Conservation (phyloP, 1,140 invertebrate genomes). For the Ridgeia piscesae region DNA sequence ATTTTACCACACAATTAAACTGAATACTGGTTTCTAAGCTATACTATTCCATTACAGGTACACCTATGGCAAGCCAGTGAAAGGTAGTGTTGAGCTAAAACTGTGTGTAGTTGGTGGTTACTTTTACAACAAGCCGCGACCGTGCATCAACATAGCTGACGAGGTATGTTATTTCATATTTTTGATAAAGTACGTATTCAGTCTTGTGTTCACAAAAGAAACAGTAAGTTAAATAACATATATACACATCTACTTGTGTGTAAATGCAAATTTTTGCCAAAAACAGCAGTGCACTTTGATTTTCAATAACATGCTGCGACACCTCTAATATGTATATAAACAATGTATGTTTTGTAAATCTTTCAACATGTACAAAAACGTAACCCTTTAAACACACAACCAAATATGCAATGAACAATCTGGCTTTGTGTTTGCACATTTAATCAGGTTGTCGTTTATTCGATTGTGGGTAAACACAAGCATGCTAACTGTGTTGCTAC, state of each 20-base stretch:
- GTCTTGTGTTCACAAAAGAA: no score
- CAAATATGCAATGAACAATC: no score
- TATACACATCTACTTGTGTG: not conserved
- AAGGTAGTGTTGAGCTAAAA: slow-evolving; percentile 47
- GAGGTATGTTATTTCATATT: not conserved
- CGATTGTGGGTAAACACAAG: not conserved
- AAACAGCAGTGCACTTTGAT: no score
- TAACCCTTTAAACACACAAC: no score
- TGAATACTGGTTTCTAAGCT: not conserved
- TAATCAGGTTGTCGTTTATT: not conserved
- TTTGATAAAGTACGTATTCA: no score
- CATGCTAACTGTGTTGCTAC: not conserved
- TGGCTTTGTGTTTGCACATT: no score
- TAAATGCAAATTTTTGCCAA: no score
- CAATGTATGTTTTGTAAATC: no score
- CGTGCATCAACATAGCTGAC: slow-evolving; percentile 34
- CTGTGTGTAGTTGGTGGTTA: slow-evolving; percentile 34
- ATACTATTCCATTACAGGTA: slow-evolving; percentile 62
- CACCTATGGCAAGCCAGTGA: slow-evolving; percentile 80
- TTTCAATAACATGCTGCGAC: no score
- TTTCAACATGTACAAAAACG: no score
- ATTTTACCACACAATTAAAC: slow-evolving; percentile 18
- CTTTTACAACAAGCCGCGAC: slow-evolving; percentile 16
- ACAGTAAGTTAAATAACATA: not conserved
- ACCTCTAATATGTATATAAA: no score